A percentile compares a stretch with the other conserved stretches of the same genome.
Conservation (phyloP, 2,113 vertebrate genomes). For the Mesoclemmys tuberculata region DNA sequence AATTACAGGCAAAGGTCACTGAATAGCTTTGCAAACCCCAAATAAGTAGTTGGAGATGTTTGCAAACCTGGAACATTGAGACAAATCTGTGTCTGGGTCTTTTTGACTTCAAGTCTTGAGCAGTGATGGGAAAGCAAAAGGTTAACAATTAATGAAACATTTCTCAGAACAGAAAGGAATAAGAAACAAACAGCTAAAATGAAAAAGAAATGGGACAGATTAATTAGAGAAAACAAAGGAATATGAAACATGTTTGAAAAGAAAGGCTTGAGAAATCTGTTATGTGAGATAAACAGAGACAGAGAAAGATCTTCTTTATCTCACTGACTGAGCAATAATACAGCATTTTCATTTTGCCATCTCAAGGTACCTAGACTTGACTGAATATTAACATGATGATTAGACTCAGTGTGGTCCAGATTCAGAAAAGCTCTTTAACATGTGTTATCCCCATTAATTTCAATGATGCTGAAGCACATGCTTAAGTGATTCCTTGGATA, state of each 20-base stretch:
- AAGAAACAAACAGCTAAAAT: neutral
- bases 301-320: neutral
- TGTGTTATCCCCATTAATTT: neutral
- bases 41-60: slow-evolving; percentile 17
- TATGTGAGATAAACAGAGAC: neutral
- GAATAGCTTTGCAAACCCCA: neutral
- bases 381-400: neutral
- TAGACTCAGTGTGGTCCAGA: neutral
- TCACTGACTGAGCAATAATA: neutral
- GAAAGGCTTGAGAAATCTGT: neutral
- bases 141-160: neutral
- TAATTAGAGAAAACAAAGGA: neutral
- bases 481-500: neutral
- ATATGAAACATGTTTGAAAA: neutral
- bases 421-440: neutral
- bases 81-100: neutral
- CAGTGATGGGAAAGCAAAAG: neutral
- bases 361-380: neutral
- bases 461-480: neutral
- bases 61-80: neutral
- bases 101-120: neutral
- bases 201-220: neutral
- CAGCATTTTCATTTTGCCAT: neutral
- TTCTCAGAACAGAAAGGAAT: neutral
- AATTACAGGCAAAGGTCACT: neutral